Conservation (phyloP, 2,888 invertebrate genomes). For the Monoplex corrugatus region DNA sequence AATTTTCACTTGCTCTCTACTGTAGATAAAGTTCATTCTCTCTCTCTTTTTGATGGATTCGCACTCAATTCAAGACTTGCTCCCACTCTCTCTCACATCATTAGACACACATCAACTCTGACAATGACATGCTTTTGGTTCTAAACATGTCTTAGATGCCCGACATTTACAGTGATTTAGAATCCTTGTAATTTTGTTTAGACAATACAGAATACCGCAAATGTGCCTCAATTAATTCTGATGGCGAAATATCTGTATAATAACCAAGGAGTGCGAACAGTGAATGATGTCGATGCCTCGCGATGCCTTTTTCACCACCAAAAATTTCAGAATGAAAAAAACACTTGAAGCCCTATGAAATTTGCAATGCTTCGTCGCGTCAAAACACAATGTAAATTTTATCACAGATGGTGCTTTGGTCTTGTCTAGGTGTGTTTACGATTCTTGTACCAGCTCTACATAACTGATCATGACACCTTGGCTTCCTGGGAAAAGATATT, state of each 20-base stretch:
- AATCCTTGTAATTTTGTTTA: neutral
- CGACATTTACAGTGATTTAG: neutral
- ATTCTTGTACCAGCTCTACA: neutral
- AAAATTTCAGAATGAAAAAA: neutral
- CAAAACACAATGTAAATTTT: slow-evolving; percentile 5
- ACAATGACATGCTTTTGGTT: too few species aligned
- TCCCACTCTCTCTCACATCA: too few species aligned
- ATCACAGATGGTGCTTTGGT: slow-evolving; percentile 45
- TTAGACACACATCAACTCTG: too few species aligned
- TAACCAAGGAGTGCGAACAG: neutral
- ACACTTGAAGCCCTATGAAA: neutral
- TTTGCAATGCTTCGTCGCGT: neutral
- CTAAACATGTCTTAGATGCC: neutral
- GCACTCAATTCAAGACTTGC: too few species aligned
- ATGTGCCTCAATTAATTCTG: neutral
- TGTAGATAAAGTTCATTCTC: too few species aligned
- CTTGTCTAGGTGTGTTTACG: neutral
- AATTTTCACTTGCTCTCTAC: too few species aligned
- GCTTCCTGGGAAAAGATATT: neutral
- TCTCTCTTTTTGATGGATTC: too few species aligned
- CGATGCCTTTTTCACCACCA: neutral
- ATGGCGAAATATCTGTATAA: neutral
- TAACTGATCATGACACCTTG: neutral
- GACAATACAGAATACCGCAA: neutral
- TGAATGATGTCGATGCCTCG: neutral